phyloP scores from a whole-genome alignment of 92 coral and sea anemone species.

The Parazoanthus atlanticus region DNA sequence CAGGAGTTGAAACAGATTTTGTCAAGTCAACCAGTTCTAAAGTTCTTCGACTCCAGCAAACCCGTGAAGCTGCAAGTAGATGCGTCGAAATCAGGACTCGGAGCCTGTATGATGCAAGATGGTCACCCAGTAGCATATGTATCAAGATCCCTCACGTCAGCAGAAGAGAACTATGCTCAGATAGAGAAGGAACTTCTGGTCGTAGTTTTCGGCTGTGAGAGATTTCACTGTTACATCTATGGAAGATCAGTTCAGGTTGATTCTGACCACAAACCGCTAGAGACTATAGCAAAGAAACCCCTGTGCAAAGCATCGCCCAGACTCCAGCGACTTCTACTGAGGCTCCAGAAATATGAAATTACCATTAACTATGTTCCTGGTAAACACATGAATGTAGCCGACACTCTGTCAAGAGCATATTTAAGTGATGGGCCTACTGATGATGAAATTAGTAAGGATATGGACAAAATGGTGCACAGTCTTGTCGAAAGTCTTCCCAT shows the following conservation, averaged over 20 bases:
- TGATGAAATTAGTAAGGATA: conserved; percentile 51
- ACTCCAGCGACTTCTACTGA: conserved; percentile 4
- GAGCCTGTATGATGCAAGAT: conserved; percentile 27
- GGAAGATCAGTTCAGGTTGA: conserved; percentile 32
- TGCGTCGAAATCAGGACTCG: conserved; percentile 36
- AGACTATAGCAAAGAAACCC: not conserved
- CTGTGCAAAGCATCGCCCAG: conserved; percentile 33
- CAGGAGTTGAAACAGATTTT: too few relatives aligned
- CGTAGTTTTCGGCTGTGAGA: conserved; percentile 40
- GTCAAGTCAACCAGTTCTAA: conserved; percentile 17
- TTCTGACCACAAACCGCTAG: conserved; percentile 45
- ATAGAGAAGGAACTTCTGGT: conserved; percentile 39
- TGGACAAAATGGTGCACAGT: conserved; percentile 65
- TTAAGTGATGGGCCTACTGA: conserved; percentile 16
- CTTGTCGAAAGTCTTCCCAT: conserved; percentile 55
- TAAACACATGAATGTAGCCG: conserved; percentile 47
- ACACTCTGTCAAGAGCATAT: conserved; percentile 50
- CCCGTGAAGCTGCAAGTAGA: conserved; percentile 34
- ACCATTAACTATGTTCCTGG: conserved; percentile 48
- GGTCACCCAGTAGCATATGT: conserved; percentile 41
- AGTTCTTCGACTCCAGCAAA: conserved; percentile 17
- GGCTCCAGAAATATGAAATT: conserved; percentile 31
- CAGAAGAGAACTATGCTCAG: conserved; percentile 40
- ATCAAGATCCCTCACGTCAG: conserved; percentile 4
- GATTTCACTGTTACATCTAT: conserved; percentile 38